Conservation (phyloP, 2,888 invertebrate species). For the Ormia ochracea region DNA sequence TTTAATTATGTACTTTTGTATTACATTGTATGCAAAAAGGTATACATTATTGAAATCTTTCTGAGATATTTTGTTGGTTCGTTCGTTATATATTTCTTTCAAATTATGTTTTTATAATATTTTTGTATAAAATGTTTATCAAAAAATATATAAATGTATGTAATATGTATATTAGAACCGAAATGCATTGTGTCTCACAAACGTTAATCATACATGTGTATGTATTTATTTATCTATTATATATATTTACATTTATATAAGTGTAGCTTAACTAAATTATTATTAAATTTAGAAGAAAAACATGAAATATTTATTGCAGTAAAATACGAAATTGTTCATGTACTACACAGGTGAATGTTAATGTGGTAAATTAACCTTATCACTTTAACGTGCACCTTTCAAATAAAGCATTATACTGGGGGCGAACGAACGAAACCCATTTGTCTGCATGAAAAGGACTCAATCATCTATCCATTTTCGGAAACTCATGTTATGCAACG, state of each 20-base stretch:
- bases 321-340: background rate
- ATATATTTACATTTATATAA: no score
- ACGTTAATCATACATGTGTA: background rate
- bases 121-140: slow-evolving; percentile 33
- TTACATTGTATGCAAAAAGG: no score
- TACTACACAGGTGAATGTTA: background rate
- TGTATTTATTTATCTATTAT: no score
- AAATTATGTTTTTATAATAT: background rate
- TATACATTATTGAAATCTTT: slow-evolving; percentile 18
- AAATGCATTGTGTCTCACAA: slow-evolving; percentile 59
- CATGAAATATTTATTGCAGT: slow-evolving; percentile 4
- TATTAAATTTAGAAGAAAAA: background rate
- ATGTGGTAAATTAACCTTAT: background rate
- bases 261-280: background rate
- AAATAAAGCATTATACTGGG: no score
- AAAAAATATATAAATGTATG: slow-evolving; percentile 24
- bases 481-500: no score
- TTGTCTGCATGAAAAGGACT: no score
- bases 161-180: slow-evolving; percentile 39
- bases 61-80: slow-evolving; percentile 34
- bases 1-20: no score
- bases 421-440: no score
- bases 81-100: slow-evolving; percentile 1
- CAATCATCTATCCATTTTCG: no score
- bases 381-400: background rate